Evolutionary conservation across 92 coral and sea anemone species (phyloP).

Genomic region (Phenganax subtilis): DNA sequence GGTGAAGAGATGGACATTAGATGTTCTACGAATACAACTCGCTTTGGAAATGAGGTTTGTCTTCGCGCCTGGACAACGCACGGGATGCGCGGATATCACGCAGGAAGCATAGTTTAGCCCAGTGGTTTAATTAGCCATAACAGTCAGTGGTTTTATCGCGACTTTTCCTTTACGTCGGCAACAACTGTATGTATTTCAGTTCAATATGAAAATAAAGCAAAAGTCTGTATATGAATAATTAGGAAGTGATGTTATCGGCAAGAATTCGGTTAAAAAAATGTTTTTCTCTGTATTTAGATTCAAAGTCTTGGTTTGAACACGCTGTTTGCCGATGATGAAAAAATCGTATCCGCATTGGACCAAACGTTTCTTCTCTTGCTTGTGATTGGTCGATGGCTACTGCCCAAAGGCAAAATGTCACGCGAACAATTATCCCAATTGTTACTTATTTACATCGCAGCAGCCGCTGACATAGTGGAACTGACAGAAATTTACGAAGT

Average conservation of each 20-base stretch:
- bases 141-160: too few relatives aligned
- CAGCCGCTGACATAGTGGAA: constrained; percentile 95
- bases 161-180: too few relatives aligned
- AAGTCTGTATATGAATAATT: too few relatives aligned
- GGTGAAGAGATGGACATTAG: background rate
- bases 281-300: constrained; percentile 1
- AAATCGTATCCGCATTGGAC: constrained; percentile 76
- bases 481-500: constrained; percentile 65
- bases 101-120: too few relatives aligned
- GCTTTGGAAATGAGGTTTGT: constrained; percentile 6
- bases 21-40: constrained; percentile 21
- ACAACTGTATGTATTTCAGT: too few relatives aligned
- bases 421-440: constrained; percentile 89
- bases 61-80: background rate
- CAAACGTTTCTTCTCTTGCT: constrained; percentile 83
- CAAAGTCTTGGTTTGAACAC: constrained; percentile 10
- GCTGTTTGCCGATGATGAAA: constrained; percentile 59
- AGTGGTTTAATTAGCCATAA: background rate
- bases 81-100: too few relatives aligned
- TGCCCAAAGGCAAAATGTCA: constrained; percentile 87
- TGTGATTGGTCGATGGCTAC: constrained; percentile 92
- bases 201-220: too few relatives aligned
- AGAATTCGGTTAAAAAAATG: background rate
- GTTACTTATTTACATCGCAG: constrained; percentile 79
- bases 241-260: background rate